Base-by-base conservation (phyloP, 2,797 vertebrate genomes). In the Sardinella longiceps region DNA sequence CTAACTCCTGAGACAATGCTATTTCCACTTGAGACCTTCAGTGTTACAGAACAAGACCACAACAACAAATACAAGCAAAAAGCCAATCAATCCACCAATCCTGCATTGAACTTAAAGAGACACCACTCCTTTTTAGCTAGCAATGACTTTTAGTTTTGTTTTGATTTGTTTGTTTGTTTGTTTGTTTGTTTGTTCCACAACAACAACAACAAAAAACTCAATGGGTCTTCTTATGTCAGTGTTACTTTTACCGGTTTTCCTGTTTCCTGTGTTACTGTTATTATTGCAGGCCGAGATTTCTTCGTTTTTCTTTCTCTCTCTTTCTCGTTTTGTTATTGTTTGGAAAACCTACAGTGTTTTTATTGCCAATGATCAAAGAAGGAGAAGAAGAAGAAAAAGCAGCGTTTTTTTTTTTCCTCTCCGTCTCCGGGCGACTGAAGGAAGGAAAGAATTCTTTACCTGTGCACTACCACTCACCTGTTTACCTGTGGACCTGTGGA, bases 401-500 rank as follows among this genome's bases (percentile, higher is more conserved):
- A 39, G 66, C 37, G 66, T 18, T 37, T 18, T n/a, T n/a, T n/a
- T n/a, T n/a, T n/a, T n/a, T n/a, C n/a, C n/a, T n/a, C n/a, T n/a
- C n/a, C n/a, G n/a, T 74, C 66, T 74, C 66, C 30, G 66, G 28
- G 66, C 66, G 30, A 37, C 66, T 74, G 66, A 74, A 74, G 66
- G 66, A 74, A 39, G 66, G n/a, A n/a, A n/a, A n/a, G 28, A 66
- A 96, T 94, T 94, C 96, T 96, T 33, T 74, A 74, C 94, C 96
- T 97, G 97, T 98, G 98, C 98, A 99, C 98, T 99, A 99, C 97
- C 98, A 93, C 96, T 97, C 96, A 96, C 97, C 96, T 93, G 94
- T 95, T 98, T 96, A 96, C 97, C 96, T 93, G 94, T 95, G 97
- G 97, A 95, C 95, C 94, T 95, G 93, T 92, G 96, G 94, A 96